Base-by-base conservation (phyloP, 2,113 vertebrate species). In the Ptilonorhynchus violaceus region DNA sequence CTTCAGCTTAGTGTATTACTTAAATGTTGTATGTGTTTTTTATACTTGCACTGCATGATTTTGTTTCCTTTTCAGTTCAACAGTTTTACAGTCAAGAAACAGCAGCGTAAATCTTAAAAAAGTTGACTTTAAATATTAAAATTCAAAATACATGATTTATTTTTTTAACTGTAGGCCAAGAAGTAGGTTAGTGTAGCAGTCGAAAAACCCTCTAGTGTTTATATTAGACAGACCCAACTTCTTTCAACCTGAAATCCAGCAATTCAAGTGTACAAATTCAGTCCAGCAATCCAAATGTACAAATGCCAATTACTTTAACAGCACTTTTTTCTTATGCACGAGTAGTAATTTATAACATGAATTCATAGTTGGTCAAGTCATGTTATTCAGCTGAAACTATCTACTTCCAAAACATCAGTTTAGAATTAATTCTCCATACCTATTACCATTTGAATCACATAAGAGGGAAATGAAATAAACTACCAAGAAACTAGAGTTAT, bases 381-480 rank as follows among this genome's bases (percentile, higher is more conserved):
- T 11, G 7, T 73, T 89, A 66, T 69, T 88, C 93, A 85, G 31
- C 25, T 88, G 62, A 85, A 88, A 70, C 19, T 24, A 82, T 77
- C 58, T 83, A 77, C 63, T 77, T 86, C 59, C 59, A 94, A 88
- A 93, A 85, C 22, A 67, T 39, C 79, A 63, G 41, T 74, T 86
- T 74, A 88, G 72, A 96, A 93, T 90, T 70, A 90, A 77, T 93
- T 86, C 59, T 84, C 86, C 55, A 66, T 52, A 83, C n/a, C 37
- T n/a, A 73, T 87, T 96, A 81, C 50, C 31, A 74, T 93, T 88
- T 80, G 72, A 74, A 66, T 80, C 47, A 92, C 44, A 44, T 63
- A 93, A 92, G 28, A 90, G 20, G 20, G 42, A 91, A 94, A 95
- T 77, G 18, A 88, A 94, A 95, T 52, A 82, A 91, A 70, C 52